Conservation (phyloP, 2,797 vertebrate species). For the Choloepus didactylus region DNA sequence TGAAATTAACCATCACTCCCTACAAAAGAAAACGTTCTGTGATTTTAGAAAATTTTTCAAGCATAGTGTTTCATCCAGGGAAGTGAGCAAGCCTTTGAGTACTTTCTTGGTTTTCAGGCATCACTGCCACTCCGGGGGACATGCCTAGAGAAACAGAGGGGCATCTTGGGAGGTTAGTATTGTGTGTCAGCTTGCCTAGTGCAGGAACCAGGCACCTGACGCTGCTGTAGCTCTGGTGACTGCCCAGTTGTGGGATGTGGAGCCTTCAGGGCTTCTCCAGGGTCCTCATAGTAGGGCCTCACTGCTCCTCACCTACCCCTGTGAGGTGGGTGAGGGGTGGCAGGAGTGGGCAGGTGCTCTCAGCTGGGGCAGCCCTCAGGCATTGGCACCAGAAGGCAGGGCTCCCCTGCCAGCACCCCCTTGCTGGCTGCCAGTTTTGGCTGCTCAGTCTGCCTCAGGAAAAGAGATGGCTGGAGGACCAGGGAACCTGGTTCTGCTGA, state of each 20-base stretch:
- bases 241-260: too few relatives aligned
- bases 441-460: not conserved
- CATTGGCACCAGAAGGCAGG: not conserved
- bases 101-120: slow-evolving; percentile 24
- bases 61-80: slow-evolving; percentile 2
- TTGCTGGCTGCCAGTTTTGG: not conserved
- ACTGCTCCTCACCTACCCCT: not conserved
- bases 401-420: not conserved
- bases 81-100: slow-evolving; percentile 22
- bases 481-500: not conserved
- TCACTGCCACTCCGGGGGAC: not conserved
- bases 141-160: not conserved
- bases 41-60: not conserved
- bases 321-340: not conserved
- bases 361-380: not conserved
- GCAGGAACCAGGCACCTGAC: too few relatives aligned
- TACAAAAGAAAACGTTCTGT: slow-evolving; percentile 21
- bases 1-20: not conserved
- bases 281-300: not conserved
- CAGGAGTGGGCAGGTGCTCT: not conserved
- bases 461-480: not conserved
- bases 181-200: too few relatives aligned
- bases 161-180: not conserved
- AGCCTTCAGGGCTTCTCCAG: not conserved
- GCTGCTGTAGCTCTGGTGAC: not conserved